These are phyloP conservation scores for Diadophis punctatus DNA, from an alignment of 2,113 vertebrate genomes.

Conservation along the genomic window DNA sequence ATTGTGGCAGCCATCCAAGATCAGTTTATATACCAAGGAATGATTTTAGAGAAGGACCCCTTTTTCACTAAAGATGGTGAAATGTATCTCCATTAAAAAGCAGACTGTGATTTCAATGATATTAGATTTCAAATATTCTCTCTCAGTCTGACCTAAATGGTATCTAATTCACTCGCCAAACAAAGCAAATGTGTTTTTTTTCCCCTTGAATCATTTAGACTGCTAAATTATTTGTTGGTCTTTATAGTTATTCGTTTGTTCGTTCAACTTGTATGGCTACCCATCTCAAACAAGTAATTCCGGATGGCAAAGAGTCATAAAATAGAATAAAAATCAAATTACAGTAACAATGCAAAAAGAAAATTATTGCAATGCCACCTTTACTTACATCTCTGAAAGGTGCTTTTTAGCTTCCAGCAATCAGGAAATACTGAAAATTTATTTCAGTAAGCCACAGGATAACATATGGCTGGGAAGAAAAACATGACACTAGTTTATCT, in stretches of 20 bases:
- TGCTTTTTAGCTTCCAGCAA: neutral
- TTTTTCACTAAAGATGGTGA: neutral
- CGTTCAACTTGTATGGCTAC: neutral
- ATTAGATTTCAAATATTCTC: neutral
- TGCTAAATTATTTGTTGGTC: neutral
- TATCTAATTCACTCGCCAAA: neutral
- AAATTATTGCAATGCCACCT: neutral
- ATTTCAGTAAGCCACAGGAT: neutral
- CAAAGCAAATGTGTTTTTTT: neutral
- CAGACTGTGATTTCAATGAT: neutral
- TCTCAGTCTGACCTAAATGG: neutral
- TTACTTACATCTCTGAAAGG: neutral
- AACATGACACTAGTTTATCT: neutral
- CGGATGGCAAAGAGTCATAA: neutral
- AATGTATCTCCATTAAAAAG: neutral
- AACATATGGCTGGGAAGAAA: neutral
- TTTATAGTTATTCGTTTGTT: neutral
- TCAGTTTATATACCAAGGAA: neutral
- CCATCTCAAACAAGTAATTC: neutral
- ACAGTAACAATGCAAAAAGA: neutral
- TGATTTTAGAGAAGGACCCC: neutral
- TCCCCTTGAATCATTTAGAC: neutral
- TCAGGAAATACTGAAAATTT: neutral
- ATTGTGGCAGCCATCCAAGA: neutral
- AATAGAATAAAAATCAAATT: neutral